phyloP scores from a whole-genome alignment of 2,888 invertebrate genomes.

The Priocnemis perturbator region DNA sequence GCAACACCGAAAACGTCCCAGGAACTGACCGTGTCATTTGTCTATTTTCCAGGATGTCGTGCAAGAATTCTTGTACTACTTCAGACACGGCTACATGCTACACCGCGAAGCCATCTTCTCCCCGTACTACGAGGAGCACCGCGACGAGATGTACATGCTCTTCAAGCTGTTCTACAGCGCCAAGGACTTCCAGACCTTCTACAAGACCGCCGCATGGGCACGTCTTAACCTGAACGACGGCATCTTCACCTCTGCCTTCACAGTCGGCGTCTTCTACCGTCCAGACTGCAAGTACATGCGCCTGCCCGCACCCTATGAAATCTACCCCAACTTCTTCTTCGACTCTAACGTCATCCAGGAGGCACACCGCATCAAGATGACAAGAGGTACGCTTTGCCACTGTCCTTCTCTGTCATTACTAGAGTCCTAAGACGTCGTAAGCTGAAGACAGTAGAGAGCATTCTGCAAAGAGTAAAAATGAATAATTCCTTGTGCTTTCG shows the following conservation, averaged over 20 bases:
- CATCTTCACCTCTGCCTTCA: constrained; percentile 82
- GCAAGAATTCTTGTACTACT: constrained; percentile 61
- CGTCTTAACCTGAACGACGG: constrained; percentile 82
- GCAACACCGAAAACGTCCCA: no score
- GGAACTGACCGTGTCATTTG: no score
- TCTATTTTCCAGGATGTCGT: constrained; percentile 59
- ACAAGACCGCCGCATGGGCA: constrained; percentile 83
- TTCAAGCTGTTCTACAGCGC: constrained; percentile 84
- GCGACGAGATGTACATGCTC: constrained; percentile 80
- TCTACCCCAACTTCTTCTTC: constrained; percentile 84
- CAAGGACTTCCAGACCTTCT: constrained; percentile 84
- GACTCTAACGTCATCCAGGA: constrained; percentile 80
- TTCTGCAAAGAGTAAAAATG: no score
- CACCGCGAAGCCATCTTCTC: constrained; percentile 80
- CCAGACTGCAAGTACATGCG: constrained; percentile 80
- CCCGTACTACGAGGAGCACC: constrained; percentile 80
- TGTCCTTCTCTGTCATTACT: no score
- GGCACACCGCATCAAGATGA: constrained; percentile 79
- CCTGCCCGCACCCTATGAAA: constrained; percentile 85
- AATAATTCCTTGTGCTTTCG: no score
- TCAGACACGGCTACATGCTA: constrained; percentile 75
- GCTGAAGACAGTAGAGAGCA: no score
- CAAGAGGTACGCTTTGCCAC: constrained; percentile 66
- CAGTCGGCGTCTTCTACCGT: constrained; percentile 81
- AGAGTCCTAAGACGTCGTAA: no score